Evolutionary conservation across 2,113 vertebrate species (phyloP), one percentile per base, ranked within the genome.

Genomic region (Rhipidura dahli): DNA sequence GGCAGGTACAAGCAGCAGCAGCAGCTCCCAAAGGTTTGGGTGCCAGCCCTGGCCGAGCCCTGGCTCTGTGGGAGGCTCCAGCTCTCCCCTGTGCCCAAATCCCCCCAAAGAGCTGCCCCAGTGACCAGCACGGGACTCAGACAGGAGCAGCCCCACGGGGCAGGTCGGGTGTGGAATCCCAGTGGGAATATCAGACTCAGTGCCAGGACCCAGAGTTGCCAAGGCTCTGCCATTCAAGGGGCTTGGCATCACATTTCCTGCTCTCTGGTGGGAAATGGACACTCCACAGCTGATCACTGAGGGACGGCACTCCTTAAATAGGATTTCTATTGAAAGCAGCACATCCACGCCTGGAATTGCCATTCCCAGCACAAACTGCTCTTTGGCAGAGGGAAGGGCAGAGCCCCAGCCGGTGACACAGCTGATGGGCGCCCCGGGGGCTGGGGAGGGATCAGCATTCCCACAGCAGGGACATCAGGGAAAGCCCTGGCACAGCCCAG

Each of bases 91-190:
- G 3, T 7, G 30, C 31, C 10, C n/a, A n/a, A 15, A 14, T 15
- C 20, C 31, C 23, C 9, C 22, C 59, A 5, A 7, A 5, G 6
- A 11, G 35, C 7, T 13, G 53, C 44, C 59, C n/a, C 13, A 28
- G 45, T 2, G 21, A 7, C 27, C 26, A 1, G 1, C 28, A 4
- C 11, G 6, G 19, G n/a, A 15, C 7, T 20, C 37, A 13, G 7
- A 16, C 3, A 8, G 27, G 28, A 60, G 89, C 87, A 69, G 75
- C 33, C 30, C 9, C 71, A 5, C 47, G 28, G 33, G 1, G 4
- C 42, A n/a, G n/a, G 2, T 49, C 27, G 2, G 66, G 22, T 2
- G 31, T 3, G 30, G 50, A 49, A 39, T 50, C 64, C 28, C 59
- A 8, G 35, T 4, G 69, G 13, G 82, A 54, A 6, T 2, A 9